A percentile compares a stretch with the other conserved stretches of the same genome.
phyloP scores from a whole-genome alignment of 2,888 invertebrate genomes.

The Pediacus dermestoides region DNA sequence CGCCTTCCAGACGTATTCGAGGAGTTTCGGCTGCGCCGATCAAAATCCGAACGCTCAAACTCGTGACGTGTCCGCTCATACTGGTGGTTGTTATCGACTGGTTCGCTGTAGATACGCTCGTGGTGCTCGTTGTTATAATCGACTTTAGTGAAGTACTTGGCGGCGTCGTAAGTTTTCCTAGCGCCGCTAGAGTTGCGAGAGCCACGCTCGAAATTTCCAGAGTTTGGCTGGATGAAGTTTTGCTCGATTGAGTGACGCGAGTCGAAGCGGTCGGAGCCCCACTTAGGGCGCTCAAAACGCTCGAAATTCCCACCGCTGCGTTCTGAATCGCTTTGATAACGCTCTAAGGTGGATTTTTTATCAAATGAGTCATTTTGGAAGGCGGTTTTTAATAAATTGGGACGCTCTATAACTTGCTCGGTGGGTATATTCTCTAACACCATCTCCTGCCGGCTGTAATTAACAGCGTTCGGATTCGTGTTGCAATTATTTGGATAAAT shows the following conservation, averaged over 20 bases:
- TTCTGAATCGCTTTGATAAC: conserved; percentile 58
- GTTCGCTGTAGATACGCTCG: conserved; percentile 48
- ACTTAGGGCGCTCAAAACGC: conserved; percentile 57
- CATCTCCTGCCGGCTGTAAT: conserved; percentile 62
- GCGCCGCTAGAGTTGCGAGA: conserved; percentile 36
- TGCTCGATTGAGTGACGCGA: conserved; percentile 52
- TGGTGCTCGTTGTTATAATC: conserved; percentile 44
- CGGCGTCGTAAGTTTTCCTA: conserved; percentile 42
- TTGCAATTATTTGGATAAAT: conserved; percentile 84
- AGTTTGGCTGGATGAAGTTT: conserved; percentile 37
- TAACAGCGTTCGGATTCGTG: conserved; percentile 80
- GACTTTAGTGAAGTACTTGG: conserved; percentile 45
- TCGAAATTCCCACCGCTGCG: conserved; percentile 52
- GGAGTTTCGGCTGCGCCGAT: conserved; percentile 46
- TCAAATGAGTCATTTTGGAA: conserved; percentile 63
- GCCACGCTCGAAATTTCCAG: conserved; percentile 41
- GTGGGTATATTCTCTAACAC: conserved; percentile 50
- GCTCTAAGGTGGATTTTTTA: conserved; percentile 61
- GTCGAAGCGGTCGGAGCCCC: conserved; percentile 57
- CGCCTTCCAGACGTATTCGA: conserved; percentile 47
- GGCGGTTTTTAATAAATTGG: conserved; percentile 55
- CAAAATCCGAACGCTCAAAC: conserved; percentile 60
- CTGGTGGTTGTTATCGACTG: conserved; percentile 44
- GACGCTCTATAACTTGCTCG: conserved; percentile 51
- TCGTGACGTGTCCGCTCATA: conserved; percentile 52